Percentiles rank a stretch among this genome's conserved stretches.
Evolutionary conservation across 2,888 invertebrate genomes (phyloP).

Genomic region (Epinotia ramella): DNA sequence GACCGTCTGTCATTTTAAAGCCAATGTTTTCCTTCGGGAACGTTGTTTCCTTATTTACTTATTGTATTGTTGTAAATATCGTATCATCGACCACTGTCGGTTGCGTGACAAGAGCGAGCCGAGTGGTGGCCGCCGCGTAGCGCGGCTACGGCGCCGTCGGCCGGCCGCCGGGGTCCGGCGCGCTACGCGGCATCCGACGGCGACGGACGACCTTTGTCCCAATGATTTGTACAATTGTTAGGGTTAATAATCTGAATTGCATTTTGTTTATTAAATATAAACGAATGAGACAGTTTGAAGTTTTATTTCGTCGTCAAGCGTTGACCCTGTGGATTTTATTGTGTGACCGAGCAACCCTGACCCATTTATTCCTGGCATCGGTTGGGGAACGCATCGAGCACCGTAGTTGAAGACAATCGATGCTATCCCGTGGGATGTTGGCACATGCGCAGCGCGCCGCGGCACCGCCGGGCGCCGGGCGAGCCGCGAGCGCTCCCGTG

Average conservation of each 20-base stretch:
- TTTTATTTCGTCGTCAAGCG: slow-evolving; percentile 60
- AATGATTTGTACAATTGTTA: slow-evolving; percentile 84
- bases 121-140: slow-evolving; percentile 66
- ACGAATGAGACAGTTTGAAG: slow-evolving; percentile 75
- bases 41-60: slow-evolving; percentile 60
- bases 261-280: slow-evolving; percentile 86
- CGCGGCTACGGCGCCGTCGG: no score
- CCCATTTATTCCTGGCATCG: slow-evolving; percentile 67
- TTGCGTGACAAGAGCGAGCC: slow-evolving; percentile 71
- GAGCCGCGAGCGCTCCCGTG: slow-evolving; percentile 48
- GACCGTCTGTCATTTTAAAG: slow-evolving; percentile 69
- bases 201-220: slow-evolving; percentile 72
- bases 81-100: slow-evolving; percentile 70
- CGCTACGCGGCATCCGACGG: slow-evolving; percentile 66
- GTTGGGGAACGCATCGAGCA: slow-evolving; percentile 58
- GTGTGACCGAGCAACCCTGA: slow-evolving; percentile 65
- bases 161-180: no score
- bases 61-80: slow-evolving; percentile 72
- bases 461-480: slow-evolving; percentile 41
- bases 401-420: slow-evolving; percentile 75
- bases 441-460: slow-evolving; percentile 75
- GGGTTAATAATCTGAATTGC: slow-evolving; percentile 85
- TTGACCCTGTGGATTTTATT: slow-evolving; percentile 25
- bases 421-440: slow-evolving; percentile 80
- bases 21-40: slow-evolving; percentile 67